A percentile compares a stretch with the other conserved stretches of the same genome.
Evolutionary conservation across 2,113 vertebrate species (phyloP).

Genomic region (Falco punctatus): DNA sequence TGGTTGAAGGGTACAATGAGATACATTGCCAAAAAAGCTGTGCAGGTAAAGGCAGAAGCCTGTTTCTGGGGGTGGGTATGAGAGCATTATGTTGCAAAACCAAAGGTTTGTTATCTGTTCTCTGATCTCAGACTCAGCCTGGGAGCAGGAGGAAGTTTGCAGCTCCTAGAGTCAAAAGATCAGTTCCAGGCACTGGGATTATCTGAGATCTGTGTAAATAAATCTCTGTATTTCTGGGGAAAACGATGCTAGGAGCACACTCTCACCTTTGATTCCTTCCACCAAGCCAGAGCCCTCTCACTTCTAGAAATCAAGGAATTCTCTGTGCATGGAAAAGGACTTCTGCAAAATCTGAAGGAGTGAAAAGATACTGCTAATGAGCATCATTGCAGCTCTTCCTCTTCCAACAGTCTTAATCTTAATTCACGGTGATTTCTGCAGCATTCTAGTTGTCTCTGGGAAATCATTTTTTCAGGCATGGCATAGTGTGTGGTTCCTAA

Average conservation of each 20-base stretch:
- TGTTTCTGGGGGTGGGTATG: background rate
- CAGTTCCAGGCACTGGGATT: background rate
- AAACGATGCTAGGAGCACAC: background rate
- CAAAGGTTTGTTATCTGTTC: background rate
- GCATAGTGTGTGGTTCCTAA: background rate
- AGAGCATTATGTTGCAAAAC: background rate
- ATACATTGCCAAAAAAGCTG: background rate
- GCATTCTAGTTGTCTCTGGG: background rate
- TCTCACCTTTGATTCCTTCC: background rate
- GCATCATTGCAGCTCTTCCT: background rate
- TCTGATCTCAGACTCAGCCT: background rate
- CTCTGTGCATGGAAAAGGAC: background rate
- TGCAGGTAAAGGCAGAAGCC: background rate
- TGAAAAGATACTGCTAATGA: background rate
- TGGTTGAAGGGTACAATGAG: background rate
- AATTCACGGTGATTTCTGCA: background rate
- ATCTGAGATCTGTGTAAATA: background rate
- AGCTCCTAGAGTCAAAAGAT: background rate
- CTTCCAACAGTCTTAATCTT: background rate
- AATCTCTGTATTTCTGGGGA: background rate
- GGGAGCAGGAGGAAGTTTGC: background rate
- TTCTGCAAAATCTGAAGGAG: background rate
- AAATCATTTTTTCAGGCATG: background rate
- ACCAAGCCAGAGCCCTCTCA: background rate
- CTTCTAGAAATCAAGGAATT: background rate